These are phyloP conservation scores for Caenorhabditis imperialis DNA, from an alignment of 2,888 invertebrate genomes.

Conservation along the genomic window DNA sequence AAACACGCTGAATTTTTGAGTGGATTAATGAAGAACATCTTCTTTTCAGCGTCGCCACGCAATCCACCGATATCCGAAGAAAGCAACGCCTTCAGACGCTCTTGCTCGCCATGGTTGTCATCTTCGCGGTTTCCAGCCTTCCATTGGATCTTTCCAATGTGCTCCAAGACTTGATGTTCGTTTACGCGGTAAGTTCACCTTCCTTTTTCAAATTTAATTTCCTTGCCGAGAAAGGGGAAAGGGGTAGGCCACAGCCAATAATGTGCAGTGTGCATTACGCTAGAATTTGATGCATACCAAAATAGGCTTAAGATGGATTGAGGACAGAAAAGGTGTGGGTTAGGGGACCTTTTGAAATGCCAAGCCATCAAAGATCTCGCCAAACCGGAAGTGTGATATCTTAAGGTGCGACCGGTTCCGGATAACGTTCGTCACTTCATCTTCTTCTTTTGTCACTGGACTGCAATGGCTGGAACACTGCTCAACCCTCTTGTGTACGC, in stretches of 20 bases:
- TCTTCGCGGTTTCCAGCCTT: conserved; percentile 90
- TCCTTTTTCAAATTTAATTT: conserved; percentile 1
- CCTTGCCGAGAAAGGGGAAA: neutral
- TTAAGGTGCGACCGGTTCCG: conserved; percentile 45
- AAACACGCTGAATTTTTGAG: neutral
- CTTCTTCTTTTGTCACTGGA: conserved; percentile 90
- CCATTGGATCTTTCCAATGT: conserved; percentile 70
- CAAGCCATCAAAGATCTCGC: neutral
- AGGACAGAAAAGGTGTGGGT: no score
- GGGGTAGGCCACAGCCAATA: neutral
- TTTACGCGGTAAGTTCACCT: conserved; percentile 53
- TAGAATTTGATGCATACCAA: conserved; percentile 14
- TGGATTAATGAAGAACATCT: no score
- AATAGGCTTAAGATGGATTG: neutral
- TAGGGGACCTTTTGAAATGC: neutral
- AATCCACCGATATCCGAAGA: conserved; percentile 85
- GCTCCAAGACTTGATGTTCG: conserved; percentile 64
- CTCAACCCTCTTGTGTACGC: conserved; percentile 85
- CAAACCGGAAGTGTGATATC: neutral
- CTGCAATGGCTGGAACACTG: conserved; percentile 93
- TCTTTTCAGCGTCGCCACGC: conserved; percentile 47
- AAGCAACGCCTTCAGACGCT: conserved; percentile 94
- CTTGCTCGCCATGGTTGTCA: conserved; percentile 94
- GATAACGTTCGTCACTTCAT: conserved; percentile 77
- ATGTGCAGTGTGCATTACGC: neutral